These are phyloP conservation scores for Andrena dorsata DNA, from an alignment of 2,888 invertebrate genomes.

Conservation along the genomic window DNA sequence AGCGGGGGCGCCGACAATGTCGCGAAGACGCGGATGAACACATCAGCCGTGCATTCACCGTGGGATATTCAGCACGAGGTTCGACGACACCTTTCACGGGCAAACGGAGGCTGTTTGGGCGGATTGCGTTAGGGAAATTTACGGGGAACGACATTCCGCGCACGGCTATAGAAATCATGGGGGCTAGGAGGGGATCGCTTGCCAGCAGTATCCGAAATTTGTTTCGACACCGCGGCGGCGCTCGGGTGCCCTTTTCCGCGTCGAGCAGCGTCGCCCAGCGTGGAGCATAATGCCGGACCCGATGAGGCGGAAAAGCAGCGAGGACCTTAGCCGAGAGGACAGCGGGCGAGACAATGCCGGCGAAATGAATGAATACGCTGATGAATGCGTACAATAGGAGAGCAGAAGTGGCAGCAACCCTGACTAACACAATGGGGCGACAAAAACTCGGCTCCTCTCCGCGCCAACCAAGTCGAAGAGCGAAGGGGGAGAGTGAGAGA, in stretches of 20 bases:
- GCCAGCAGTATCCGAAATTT: slow-evolving; percentile 33
- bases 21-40: slow-evolving; percentile 11
- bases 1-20: slow-evolving; percentile 57
- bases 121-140: not conserved
- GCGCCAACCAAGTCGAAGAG: slow-evolving; percentile 69
- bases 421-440: slow-evolving; percentile 78
- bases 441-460: slow-evolving; percentile 78
- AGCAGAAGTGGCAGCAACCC: slow-evolving; percentile 77
- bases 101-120: not conserved
- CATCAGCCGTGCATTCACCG: not conserved
- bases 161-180: too few relatives aligned
- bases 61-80: too few relatives aligned
- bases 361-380: slow-evolving; percentile 84
- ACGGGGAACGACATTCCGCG: too few relatives aligned
- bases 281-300: slow-evolving; percentile 73
- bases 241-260: slow-evolving; percentile 29
- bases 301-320: slow-evolving; percentile 66
- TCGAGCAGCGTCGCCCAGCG: slow-evolving; percentile 60
- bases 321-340: slow-evolving; percentile 79
- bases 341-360: slow-evolving; percentile 81
- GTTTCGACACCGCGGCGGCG: slow-evolving; percentile 23
- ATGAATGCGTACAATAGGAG: slow-evolving; percentile 83
- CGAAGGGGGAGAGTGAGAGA: slow-evolving; percentile 45
- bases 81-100: too few relatives aligned
- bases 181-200: not conserved